A percentile compares a stretch with the other conserved stretches of the same genome.
Evolutionary conservation across 2,888 invertebrate species (phyloP).

Genomic region (Thera obeliscata): DNA sequence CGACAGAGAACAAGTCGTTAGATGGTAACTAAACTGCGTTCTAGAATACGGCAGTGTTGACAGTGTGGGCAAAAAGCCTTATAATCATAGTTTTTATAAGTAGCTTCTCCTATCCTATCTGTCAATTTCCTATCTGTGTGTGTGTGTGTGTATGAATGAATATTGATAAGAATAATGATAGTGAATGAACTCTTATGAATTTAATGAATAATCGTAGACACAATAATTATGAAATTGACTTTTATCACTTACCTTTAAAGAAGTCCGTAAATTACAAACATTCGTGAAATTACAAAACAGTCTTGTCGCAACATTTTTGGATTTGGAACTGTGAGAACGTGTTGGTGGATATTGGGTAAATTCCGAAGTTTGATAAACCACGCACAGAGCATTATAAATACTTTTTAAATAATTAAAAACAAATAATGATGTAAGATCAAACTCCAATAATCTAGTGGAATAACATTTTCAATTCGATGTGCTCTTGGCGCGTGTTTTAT

Average conservation of each 20-base stretch:
- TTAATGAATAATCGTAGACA: constrained; percentile 6
- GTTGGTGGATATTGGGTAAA: constrained; percentile 10
- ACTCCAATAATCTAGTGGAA: too few relatives aligned
- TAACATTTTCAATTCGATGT: too few relatives aligned
- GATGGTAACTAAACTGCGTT: background rate
- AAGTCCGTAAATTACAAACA: background rate
- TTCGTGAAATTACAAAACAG: constrained; percentile 9
- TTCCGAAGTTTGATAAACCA: constrained; percentile 9
- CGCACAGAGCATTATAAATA: constrained; percentile 3
- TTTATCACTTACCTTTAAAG: background rate
- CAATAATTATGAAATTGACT: constrained; percentile 11
- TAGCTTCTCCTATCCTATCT: constrained; percentile 32
- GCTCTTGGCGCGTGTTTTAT: too few relatives aligned
- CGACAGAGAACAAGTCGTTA: too few relatives aligned
- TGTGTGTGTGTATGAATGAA: constrained; percentile 25
- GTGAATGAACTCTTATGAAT: constrained; percentile 17
- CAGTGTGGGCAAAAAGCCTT: constrained; percentile 8
- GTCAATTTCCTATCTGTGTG: constrained; percentile 41
- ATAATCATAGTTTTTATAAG: constrained; percentile 19
- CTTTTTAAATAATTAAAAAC: background rate
- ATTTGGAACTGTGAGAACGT: constrained; percentile 8
- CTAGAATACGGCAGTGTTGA: constrained; percentile 7
- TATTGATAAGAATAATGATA: constrained; percentile 12
- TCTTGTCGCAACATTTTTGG: constrained; percentile 1
- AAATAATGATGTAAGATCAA: background rate